A percentile compares a stretch with the other conserved stretches of the same genome.
Evolutionary conservation across 2,888 invertebrate genomes (phyloP).

Genomic region (Eilema depressum): DNA sequence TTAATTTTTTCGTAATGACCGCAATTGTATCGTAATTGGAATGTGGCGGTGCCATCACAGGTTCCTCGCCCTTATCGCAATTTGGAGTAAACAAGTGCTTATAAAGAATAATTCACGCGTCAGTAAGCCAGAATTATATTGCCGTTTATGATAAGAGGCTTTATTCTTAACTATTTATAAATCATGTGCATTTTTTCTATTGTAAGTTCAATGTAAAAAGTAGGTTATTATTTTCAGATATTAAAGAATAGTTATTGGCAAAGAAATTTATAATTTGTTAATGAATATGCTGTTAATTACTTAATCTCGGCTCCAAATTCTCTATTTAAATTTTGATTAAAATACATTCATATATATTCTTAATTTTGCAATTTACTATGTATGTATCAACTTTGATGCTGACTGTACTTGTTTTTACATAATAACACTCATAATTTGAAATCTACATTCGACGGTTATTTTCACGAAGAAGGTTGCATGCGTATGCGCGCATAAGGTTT

Average conservation of each 20-base stretch:
- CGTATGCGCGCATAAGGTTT: conserved; percentile 33
- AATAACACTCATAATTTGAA: not conserved
- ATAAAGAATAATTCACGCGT: not conserved
- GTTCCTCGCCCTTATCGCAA: not conserved
- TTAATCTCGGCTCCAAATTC: too few relatives aligned
- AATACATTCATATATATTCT: too few relatives aligned
- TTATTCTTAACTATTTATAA: not conserved
- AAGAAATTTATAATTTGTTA: too few relatives aligned
- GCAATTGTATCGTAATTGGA: not conserved
- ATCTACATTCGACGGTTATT: not conserved
- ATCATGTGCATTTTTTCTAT: not conserved
- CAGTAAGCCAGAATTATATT: not conserved
- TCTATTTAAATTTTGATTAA: too few relatives aligned
- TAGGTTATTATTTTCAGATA: not conserved
- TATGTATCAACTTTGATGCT: not conserved
- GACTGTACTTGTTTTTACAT: not conserved
- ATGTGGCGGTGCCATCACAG: not conserved
- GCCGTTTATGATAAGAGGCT: not conserved
- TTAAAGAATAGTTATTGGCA: not conserved
- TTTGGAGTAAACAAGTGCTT: not conserved
- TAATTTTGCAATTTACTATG: too few relatives aligned
- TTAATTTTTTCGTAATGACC: not conserved
- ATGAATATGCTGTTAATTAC: too few relatives aligned
- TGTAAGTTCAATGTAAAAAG: not conserved
- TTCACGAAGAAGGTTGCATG: not conserved